Evolutionary conservation across 2,797 vertebrate species (phyloP).

Genomic region (Cuniculus paca): DNA sequence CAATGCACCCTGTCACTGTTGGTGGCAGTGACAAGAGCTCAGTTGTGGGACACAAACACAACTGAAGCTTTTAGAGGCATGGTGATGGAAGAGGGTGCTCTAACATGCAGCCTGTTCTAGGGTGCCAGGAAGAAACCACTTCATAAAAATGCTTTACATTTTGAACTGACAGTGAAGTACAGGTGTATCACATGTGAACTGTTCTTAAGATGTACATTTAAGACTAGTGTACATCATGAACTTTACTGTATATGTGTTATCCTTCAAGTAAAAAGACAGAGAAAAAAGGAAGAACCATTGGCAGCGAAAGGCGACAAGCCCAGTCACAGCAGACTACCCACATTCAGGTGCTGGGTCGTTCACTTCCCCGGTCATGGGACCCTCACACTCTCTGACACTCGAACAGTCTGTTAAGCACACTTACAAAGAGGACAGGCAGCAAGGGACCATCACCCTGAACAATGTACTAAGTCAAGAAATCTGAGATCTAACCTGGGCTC

Average conservation of each 20-base stretch:
- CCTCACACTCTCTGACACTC: constrained; percentile 77
- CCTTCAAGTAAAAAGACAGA: constrained; percentile 30
- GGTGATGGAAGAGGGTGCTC: not conserved
- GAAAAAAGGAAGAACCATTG: not conserved
- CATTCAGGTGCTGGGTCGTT: constrained; percentile 79
- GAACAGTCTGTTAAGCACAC: constrained; percentile 82
- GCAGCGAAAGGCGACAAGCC: constrained; percentile 53
- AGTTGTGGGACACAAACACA: not conserved
- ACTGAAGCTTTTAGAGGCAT: not conserved
- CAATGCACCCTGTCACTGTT: not conserved
- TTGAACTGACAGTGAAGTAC: constrained; percentile 38
- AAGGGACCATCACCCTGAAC: constrained; percentile 83
- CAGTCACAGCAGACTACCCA: constrained; percentile 69
- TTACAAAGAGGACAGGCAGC: constrained; percentile 81
- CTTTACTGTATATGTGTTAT: constrained; percentile 6
- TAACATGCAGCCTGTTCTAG: not conserved
- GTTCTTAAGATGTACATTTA: constrained; percentile 40
- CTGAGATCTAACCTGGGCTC: constrained; percentile 74
- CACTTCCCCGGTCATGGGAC: constrained; percentile 70
- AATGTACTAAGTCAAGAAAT: constrained; percentile 66
- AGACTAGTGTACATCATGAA: not conserved
- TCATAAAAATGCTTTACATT: constrained; percentile 40
- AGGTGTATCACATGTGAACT: not conserved
- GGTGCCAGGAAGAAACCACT: not conserved
- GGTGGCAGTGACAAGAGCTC: not conserved